Evolutionary conservation across 2,888 invertebrate genomes (phyloP), one percentile per base, ranked within the genome.

Genomic region (Amphipyra tragopoginis): DNA sequence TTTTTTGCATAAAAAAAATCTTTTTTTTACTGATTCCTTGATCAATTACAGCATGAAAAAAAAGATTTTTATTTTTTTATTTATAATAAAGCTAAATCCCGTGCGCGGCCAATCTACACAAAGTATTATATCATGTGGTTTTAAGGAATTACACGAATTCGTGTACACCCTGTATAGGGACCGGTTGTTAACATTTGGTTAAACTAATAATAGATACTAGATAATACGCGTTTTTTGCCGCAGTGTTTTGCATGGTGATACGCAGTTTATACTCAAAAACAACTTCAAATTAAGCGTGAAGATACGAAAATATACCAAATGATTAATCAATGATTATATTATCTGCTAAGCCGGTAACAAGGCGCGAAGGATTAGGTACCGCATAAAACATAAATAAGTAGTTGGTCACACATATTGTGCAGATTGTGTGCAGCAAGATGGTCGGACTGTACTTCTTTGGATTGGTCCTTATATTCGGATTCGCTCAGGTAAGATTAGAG

Each of bases 301-400:
- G 45, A 33, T 15, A 55, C 62, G 36, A 29, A 15, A 36, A n/a
- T 13, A 3, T 14, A 36, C 44, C 52, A 29, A 29, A 7, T 40
- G 36, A 47, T 40, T 26, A 29, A 5, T 2, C 11, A n/a, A 8
- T 4, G 52, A 66, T 66, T 38, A 42, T 21, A 5, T 14, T 67
- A 66, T 67, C 65, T 67, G 14, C n/a, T 58, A 53, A 66, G 52
- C 39, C 29, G 40, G 0, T 50, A 47, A 51, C n/a, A 50, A 51
- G 33, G 38, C 14, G 51, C 29, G 1, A 33, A 45, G 51, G 49
- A 65, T 53, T 49, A 65, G 5, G 7, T 0, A 0, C n/a, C 7
- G n/a, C 15, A 42, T 53, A 54, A 7, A 29, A 5, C 29, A 7
- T 29, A 29, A 39, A 55, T 34, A 10, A 39, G 11, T 67, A 45